Percentiles rank a stretch among this genome's conserved stretches.
phyloP scores from a whole-genome alignment of 2,113 vertebrate species.

The Nerophis lumbriciformis region DNA sequence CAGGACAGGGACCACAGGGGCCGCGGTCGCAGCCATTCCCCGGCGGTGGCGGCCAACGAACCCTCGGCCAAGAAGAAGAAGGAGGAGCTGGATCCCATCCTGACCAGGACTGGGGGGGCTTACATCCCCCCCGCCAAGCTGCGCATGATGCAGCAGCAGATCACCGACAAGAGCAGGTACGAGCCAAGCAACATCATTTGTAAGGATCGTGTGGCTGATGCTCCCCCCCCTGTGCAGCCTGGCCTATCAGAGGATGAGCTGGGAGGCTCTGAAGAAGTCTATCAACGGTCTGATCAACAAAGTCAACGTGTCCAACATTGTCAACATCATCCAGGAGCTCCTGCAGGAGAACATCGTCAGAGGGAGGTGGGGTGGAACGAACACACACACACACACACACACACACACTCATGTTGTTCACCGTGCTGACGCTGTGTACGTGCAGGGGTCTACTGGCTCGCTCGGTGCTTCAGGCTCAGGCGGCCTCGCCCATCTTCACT shows the following conservation, averaged over 20 bases:
- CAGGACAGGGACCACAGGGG: conserved; percentile 75
- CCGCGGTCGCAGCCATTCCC: conserved; percentile 72
- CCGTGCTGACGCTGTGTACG: neutral
- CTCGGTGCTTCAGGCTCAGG: conserved; percentile 90
- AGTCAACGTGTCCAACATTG: conserved; percentile 96
- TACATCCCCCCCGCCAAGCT: conserved; percentile 97
- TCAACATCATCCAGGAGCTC: conserved; percentile 92
- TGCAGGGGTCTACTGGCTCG: conserved; percentile 85
- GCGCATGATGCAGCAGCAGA: conserved; percentile 96
- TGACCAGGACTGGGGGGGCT: conserved; percentile 92
- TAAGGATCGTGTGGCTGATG: neutral
- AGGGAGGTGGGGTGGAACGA: conserved; percentile 76
- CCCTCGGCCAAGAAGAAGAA: conserved; percentile 87
- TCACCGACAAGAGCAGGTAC: conserved; percentile 94
- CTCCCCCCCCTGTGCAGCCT: conserved; percentile 70
- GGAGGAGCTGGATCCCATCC: conserved; percentile 89
- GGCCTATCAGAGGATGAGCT: conserved; percentile 98
- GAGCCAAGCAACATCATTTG: too few species aligned
- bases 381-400: neutral
- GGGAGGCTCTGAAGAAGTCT: conserved; percentile 98
- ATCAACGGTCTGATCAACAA: conserved; percentile 99
- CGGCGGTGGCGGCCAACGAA: conserved; percentile 60
- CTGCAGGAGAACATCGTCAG: conserved; percentile 97
- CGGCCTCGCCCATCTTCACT: conserved; percentile 93
- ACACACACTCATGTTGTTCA: neutral